These are phyloP conservation scores for Portevinia maculata DNA, from an alignment of 2,888 invertebrate genomes.

Conservation along the genomic window DNA sequence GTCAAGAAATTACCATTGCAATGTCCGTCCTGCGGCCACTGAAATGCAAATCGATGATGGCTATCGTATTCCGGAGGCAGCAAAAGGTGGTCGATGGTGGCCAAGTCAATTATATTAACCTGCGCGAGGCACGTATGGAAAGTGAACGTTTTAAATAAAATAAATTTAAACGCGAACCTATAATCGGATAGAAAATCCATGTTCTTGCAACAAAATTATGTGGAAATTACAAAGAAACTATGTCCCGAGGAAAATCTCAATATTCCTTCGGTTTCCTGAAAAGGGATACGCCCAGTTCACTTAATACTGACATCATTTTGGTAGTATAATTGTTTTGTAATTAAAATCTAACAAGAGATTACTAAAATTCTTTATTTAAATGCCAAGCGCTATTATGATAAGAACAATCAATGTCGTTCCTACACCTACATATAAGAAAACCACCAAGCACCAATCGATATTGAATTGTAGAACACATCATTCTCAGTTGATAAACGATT, in stretches of 20 bases:
- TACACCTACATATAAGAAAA: too few relatives aligned
- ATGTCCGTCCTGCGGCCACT: constrained; percentile 11
- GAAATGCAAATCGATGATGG: constrained; percentile 34
- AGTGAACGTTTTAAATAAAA: constrained; percentile 16
- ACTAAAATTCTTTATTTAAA: too few relatives aligned
- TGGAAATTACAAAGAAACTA: neutral
- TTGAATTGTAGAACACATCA: neutral
- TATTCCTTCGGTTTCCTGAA: neutral
- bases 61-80: constrained; percentile 3
- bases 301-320: neutral
- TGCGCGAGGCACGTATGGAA: constrained; percentile 2
- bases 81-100: constrained; percentile 27
- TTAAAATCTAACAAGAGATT: neutral
- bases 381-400: too few relatives aligned
- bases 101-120: constrained; percentile 10
- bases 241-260: neutral
- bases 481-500: constrained; percentile 8
- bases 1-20: constrained; percentile 7
- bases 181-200: neutral
- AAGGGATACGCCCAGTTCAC: neutral
- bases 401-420: too few relatives aligned
- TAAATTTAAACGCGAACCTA: constrained; percentile 16
- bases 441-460: neutral
- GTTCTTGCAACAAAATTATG: neutral
- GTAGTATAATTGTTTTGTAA: neutral